Evolutionary conservation across 2,888 invertebrate genomes (phyloP).

Genomic region (Perizoma flavofasciatum): DNA sequence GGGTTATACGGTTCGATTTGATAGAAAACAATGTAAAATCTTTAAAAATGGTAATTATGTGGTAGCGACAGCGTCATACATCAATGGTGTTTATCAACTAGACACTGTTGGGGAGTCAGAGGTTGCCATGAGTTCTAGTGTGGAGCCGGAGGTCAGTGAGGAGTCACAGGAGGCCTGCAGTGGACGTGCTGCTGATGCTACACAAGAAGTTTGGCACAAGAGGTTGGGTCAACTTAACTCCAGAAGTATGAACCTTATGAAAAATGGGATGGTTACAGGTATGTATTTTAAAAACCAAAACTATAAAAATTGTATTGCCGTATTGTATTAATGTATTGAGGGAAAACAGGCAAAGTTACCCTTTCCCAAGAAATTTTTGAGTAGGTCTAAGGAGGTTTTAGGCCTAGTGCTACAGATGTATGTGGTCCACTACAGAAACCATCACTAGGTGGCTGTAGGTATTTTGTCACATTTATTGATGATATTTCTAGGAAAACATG

Average conservation of each 20-base stretch:
- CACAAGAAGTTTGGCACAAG: conserved; percentile 35
- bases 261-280: conserved; percentile 31
- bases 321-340: too few species aligned
- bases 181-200: background rate
- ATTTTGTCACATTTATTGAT: conserved; percentile 20
- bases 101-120: too few species aligned
- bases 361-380: conserved; percentile 20
- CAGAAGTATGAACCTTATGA: conserved; percentile 28
- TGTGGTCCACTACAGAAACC: background rate
- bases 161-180: too few species aligned
- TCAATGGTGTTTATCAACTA: too few species aligned
- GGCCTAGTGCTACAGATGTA: background rate
- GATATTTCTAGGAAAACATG: conserved; percentile 11
- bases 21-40: too few species aligned
- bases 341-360: conserved; percentile 38
- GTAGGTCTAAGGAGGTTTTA: background rate
- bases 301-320: conserved; percentile 11
- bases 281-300: conserved; percentile 20
- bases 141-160: too few species aligned
- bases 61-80: too few species aligned
- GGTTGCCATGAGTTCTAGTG: too few species aligned
- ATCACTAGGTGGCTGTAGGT: background rate
- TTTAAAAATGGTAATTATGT: too few species aligned
- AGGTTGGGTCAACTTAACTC: conserved; percentile 33
- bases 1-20: too few species aligned